phyloP scores from a whole-genome alignment of 2,888 invertebrate species.

The Sclerodermus sp. region DNA sequence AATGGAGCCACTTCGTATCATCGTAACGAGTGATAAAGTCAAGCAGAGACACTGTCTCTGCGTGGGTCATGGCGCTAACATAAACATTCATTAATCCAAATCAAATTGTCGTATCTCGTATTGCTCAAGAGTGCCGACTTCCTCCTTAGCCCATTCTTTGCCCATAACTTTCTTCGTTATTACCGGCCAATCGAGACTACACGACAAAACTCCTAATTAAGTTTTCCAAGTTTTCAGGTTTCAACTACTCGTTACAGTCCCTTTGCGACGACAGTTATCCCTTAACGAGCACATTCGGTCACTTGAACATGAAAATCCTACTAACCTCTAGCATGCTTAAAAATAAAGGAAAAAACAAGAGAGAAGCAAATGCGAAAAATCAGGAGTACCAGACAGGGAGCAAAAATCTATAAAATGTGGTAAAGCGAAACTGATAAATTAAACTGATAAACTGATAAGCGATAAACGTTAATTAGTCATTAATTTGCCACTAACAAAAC shows the following conservation, averaged over 20 bases:
- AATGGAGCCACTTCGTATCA: slow-evolving; percentile 1
- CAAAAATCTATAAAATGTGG: too few relatives aligned
- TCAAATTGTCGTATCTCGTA: slow-evolving; percentile 4
- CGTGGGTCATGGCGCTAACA: background rate
- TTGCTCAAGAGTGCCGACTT: slow-evolving; percentile 26
- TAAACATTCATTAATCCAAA: background rate
- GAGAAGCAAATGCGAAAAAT: too few relatives aligned
- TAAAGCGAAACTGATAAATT: too few relatives aligned
- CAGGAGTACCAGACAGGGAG: too few relatives aligned
- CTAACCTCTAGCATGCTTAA: too few relatives aligned
- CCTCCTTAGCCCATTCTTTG: slow-evolving; percentile 22
- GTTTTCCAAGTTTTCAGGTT: slow-evolving; percentile 24
- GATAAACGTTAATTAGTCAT: too few relatives aligned
- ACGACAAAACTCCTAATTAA: slow-evolving; percentile 28
- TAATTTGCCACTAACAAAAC: too few relatives aligned
- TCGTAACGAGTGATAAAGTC: slow-evolving; percentile 1
- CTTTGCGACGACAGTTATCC: too few relatives aligned
- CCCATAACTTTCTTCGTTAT: slow-evolving; percentile 27
- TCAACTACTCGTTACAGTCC: too few relatives aligned
- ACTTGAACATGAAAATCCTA: too few relatives aligned
- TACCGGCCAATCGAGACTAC: slow-evolving; percentile 28
- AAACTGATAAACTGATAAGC: too few relatives aligned
- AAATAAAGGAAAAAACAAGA: too few relatives aligned
- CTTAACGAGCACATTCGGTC: background rate
- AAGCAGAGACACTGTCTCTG: background rate